Evolutionary conservation across 2,797 vertebrate species (phyloP), one percentile per base, ranked within the genome.

Genomic region (Leptoclinus maculatus): DNA sequence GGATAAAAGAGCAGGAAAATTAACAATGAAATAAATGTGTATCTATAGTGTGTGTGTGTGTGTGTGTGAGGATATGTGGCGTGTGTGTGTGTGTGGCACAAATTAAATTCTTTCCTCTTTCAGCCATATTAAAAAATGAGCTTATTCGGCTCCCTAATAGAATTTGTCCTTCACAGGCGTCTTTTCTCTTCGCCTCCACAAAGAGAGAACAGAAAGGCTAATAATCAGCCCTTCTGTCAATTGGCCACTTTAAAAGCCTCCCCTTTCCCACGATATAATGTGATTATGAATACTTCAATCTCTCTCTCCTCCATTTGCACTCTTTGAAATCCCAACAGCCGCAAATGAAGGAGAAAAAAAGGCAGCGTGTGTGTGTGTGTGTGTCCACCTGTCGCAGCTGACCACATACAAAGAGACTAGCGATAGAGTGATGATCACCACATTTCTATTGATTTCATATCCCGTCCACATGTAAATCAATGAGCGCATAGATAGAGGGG

Each of bases 261-360:
- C 70, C 88, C 78, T 84, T 88, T 91, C 87, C 88, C 92, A 91
- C 89, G 91, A 95, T 94, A 87, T 94, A 94, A 95, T 94, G 93
- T 94, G 94, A 96, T 95, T 95, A 95, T 93, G 94, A 94, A 95
- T 92, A 95, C 93, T 94, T 94, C 93, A 95, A 93, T 93, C 92
- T 94, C 91, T 85, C 85, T 94, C 91, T 86, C 85, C 88, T 92
- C 88, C 83, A 71, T 80, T 83, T 54, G 75, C 89, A 80, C 86
- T 71, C 91, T 92, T 89, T 92, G 89, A 92, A 93, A 93, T 86
- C 84, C 85, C 70, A 69, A 82, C 82, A 79, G 85, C 81, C 53
- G 53, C 78, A 87, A 88, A 91, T 71, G 76, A 64, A 65, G 67
- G 59, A 74, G 36, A 38, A 70, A 79, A 80, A 78, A 76, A 34